Evolutionary conservation across 2,797 vertebrate genomes (phyloP).

Genomic region (Trachops cirrhosus): DNA sequence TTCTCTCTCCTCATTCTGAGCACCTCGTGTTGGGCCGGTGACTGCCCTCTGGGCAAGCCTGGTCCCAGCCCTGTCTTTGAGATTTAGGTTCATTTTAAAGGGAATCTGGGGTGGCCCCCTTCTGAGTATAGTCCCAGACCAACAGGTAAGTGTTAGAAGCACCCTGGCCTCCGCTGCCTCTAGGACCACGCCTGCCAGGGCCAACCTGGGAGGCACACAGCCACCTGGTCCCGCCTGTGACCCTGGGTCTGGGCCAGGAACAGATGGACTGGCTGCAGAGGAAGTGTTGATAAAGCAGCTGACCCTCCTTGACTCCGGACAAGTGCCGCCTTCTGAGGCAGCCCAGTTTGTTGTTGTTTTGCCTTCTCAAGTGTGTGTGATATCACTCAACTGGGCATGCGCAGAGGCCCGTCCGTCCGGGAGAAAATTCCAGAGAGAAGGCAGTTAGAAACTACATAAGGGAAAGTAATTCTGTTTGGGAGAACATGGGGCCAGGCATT

Average conservation of each 20-base stretch:
- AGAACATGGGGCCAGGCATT: not conserved
- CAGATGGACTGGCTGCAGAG: slow-evolving; percentile 6
- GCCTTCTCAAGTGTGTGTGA: not conserved
- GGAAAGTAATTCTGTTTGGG: slow-evolving; percentile 32
- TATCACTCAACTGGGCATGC: slow-evolving; percentile 40
- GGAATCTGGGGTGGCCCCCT: not conserved
- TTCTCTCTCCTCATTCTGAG: not conserved
- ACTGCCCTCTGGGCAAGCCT: not conserved
- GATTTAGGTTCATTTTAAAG: not conserved
- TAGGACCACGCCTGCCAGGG: slow-evolving; percentile 12
- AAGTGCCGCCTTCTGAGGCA: slow-evolving; percentile 8
- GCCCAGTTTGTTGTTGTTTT: slow-evolving; percentile 8
- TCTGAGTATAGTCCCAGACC: not conserved
- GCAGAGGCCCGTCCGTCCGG: not conserved
- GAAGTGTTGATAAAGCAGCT: slow-evolving; percentile 30
- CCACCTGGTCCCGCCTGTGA: slow-evolving; percentile 42
- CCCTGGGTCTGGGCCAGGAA: slow-evolving; percentile 25
- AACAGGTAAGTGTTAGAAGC: not conserved
- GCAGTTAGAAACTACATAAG: not conserved
- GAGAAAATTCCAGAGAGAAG: slow-evolving; percentile 67
- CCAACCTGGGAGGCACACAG: slow-evolving; percentile 32
- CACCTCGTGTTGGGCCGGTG: not conserved
- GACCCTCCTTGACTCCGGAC: not conserved
- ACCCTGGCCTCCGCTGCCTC: not conserved
- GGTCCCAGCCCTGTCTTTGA: not conserved